A percentile compares a stretch with the other conserved stretches of the same genome.
Conservation (phyloP, 2,888 invertebrate genomes). For the Hartigia nigra region DNA sequence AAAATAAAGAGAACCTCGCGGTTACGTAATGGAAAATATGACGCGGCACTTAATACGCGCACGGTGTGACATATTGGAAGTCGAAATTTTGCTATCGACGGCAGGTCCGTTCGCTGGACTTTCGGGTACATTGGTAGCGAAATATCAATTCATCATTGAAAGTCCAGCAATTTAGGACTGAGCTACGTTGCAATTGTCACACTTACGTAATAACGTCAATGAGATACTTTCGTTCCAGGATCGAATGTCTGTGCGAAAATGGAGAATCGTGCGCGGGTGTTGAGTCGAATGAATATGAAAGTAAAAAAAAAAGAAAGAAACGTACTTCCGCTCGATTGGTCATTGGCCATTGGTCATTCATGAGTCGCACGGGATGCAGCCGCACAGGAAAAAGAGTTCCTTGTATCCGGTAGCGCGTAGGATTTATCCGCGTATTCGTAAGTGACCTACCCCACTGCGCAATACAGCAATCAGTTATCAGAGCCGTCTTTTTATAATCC, state of each 20-base stretch:
- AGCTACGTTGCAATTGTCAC: background rate
- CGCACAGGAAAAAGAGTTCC: background rate
- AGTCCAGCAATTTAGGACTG: background rate
- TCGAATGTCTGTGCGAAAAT: background rate
- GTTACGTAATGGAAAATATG: background rate
- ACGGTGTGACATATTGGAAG: background rate
- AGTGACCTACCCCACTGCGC: slow-evolving; percentile 7
- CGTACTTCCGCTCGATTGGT: background rate
- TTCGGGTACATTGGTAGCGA: background rate
- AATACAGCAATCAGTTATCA: background rate
- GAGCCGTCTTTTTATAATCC: background rate
- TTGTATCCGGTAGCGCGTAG: background rate
- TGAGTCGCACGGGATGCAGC: background rate
- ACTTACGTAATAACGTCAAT: no score
- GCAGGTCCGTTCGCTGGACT: background rate
- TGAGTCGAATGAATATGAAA: background rate
- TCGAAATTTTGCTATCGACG: background rate
- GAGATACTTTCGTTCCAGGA: background rate
- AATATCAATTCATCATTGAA: background rate
- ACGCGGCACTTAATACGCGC: background rate
- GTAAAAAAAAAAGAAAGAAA: background rate
- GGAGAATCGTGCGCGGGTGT: background rate
- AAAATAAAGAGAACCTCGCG: background rate
- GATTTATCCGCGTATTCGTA: background rate
- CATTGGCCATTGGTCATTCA: background rate